Percentiles rank a stretch among this genome's conserved stretches.
phyloP scores from a whole-genome alignment of 2,113 vertebrate species.

The Dipodomys merriami region DNA sequence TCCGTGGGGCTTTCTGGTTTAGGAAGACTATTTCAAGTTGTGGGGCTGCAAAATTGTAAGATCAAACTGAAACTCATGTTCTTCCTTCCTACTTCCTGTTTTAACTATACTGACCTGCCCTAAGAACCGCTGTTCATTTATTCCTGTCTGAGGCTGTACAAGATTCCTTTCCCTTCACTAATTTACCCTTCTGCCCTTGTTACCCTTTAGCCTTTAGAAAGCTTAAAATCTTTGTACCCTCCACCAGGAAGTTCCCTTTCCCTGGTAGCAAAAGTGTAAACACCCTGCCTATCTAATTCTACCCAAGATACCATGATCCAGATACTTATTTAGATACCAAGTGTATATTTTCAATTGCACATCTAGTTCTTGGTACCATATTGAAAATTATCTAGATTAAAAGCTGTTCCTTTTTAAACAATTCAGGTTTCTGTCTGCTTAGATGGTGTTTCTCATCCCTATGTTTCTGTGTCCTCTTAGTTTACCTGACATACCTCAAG shows the following conservation, averaged over 20 bases:
- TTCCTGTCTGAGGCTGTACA: neutral
- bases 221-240: neutral
- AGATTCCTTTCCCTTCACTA: neutral
- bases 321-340: neutral
- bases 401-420: neutral
- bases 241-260: neutral
- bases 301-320: neutral
- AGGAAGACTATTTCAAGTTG: neutral
- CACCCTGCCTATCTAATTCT: neutral
- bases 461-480: neutral
- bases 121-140: neutral
- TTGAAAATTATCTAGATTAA: neutral
- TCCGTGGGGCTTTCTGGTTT: neutral
- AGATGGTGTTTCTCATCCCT: neutral
- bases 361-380: neutral
- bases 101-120: neutral
- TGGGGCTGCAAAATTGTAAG: neutral
- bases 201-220: neutral
- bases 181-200: neutral
- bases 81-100: neutral
- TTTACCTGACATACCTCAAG: neutral
- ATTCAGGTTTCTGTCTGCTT: neutral
- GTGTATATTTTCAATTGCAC: neutral
- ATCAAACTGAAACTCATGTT: neutral
- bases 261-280: neutral